Evolutionary conservation across 1,140 invertebrate genomes (phyloP).

Genomic region (Leptestheria dahalacensis): DNA sequence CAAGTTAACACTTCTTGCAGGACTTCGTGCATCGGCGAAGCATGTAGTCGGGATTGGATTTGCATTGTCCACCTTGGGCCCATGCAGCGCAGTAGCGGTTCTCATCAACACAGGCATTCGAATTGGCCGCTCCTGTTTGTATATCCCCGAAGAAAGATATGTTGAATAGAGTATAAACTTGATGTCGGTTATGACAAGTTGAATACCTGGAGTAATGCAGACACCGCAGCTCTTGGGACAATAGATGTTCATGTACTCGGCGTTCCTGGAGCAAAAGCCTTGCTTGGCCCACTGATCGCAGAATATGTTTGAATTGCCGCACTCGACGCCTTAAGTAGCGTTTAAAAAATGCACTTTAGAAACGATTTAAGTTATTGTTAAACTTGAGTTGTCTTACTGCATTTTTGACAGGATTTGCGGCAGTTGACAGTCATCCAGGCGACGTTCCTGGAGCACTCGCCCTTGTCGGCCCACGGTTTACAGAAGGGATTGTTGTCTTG

Average conservation of each 20-base stretch:
- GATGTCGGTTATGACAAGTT: neutral
- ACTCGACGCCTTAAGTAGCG: slow-evolving; percentile 15
- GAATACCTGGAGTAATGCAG: slow-evolving; percentile 10
- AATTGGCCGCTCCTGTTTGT: neutral
- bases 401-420: slow-evolving; percentile 29
- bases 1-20: slow-evolving; percentile 27
- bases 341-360: neutral
- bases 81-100: slow-evolving; percentile 25
- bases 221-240: slow-evolving; percentile 20
- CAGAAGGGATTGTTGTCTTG: slow-evolving; percentile 22
- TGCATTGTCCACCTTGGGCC: slow-evolving; percentile 27
- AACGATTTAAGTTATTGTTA: neutral
- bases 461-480: slow-evolving; percentile 18
- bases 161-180: neutral
- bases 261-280: slow-evolving; percentile 23
- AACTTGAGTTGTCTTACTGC: slow-evolving; percentile 21
- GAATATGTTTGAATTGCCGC: slow-evolving; percentile 22
- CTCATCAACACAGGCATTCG: slow-evolving; percentile 22
- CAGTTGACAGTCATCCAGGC: slow-evolving; percentile 26
- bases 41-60: slow-evolving; percentile 30
- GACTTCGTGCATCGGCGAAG: slow-evolving; percentile 27
- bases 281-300: slow-evolving; percentile 24
- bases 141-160: neutral
- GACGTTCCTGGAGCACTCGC: slow-evolving; percentile 20
- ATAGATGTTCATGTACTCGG: slow-evolving; percentile 21